These are phyloP conservation scores for Petrocephalus microphthalmus DNA, from an alignment of 2,113 vertebrate species.

Conservation along the genomic window DNA sequence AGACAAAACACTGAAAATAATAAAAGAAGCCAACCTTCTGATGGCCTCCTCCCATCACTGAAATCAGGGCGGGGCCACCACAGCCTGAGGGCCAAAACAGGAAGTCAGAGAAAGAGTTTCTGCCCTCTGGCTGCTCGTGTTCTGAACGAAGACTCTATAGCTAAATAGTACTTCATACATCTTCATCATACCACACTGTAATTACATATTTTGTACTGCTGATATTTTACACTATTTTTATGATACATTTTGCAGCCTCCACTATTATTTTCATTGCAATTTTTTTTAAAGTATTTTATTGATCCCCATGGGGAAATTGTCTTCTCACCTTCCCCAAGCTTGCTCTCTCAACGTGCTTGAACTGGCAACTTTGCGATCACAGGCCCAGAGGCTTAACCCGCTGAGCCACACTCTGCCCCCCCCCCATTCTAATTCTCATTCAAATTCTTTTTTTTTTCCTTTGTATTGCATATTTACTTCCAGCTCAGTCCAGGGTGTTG, in stretches of 20 bases:
- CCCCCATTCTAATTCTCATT: too few species aligned
- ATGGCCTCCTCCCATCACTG: too few species aligned
- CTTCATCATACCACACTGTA: background rate
- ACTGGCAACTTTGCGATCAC: too few species aligned
- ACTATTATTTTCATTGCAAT: background rate
- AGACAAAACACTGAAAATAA: too few species aligned
- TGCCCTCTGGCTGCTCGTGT: background rate
- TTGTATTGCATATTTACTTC: background rate
- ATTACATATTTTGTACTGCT: background rate
- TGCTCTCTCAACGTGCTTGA: too few species aligned
- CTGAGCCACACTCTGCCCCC: too few species aligned
- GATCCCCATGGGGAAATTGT: too few species aligned
- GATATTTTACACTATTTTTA: background rate
- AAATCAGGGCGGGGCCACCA: background rate
- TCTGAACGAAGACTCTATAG: background rate
- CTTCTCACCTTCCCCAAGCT: too few species aligned
- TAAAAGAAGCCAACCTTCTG: too few species aligned
- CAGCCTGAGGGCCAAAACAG: background rate
- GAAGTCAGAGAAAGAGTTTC: background rate
- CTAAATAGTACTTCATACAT: background rate
- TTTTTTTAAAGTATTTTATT: too few species aligned
- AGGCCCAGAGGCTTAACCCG: too few species aligned
- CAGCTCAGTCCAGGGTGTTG: background rate
- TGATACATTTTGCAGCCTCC: background rate
- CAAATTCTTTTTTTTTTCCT: background rate